Evolutionary conservation across 2,888 invertebrate species (phyloP).

Genomic region (Dasypolia templi): DNA sequence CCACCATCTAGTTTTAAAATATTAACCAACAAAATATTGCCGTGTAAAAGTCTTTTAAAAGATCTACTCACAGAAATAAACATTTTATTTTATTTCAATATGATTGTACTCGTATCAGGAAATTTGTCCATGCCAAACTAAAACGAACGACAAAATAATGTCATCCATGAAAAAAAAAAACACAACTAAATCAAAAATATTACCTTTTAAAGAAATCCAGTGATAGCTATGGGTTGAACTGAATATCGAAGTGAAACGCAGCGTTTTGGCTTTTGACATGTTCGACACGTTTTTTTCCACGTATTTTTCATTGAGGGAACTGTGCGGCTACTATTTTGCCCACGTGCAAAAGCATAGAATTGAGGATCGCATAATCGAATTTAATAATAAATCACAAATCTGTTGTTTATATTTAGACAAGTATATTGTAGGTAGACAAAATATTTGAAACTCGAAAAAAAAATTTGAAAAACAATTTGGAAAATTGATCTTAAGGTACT

Average conservation of each 20-base stretch:
- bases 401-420: neutral
- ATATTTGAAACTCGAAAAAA: neutral
- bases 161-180: slow-evolving; percentile 1
- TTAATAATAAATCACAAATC: neutral
- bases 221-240: slow-evolving; percentile 31
- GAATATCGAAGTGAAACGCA: slow-evolving; percentile 48
- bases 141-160: neutral
- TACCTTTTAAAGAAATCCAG: slow-evolving; percentile 16
- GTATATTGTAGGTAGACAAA: neutral
- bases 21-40: too few relatives aligned
- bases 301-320: slow-evolving; percentile 30
- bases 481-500: neutral
- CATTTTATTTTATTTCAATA: neutral
- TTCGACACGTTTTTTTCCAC: slow-evolving; percentile 34
- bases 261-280: slow-evolving; percentile 40
- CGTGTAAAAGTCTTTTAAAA: too few relatives aligned
- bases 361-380: neutral
- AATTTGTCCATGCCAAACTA: neutral
- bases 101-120: neutral
- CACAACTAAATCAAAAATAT: slow-evolving; percentile 4
- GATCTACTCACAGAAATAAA: too few relatives aligned
- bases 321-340: slow-evolving; percentile 17
- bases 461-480: too few relatives aligned
- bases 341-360: neutral
- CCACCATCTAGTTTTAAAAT: too few relatives aligned